Conservation (phyloP, 2,888 invertebrate genomes). For the Drosophila mulleri region DNA sequence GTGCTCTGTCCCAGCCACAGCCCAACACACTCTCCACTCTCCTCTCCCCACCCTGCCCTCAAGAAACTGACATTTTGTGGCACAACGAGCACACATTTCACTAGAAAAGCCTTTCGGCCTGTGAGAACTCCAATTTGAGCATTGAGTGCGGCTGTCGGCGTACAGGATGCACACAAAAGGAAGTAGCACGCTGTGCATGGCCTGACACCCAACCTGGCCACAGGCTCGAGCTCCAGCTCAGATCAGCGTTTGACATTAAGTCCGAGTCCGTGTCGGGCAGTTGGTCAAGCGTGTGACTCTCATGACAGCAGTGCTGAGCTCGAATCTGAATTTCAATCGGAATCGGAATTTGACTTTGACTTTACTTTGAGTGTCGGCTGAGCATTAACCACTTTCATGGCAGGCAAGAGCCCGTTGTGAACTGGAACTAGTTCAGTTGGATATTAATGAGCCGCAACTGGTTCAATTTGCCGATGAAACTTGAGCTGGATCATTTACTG, state of each 20-base stretch:
- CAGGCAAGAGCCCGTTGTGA: neutral
- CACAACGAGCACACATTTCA: slow-evolving; percentile 68
- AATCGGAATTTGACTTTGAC: slow-evolving; percentile 5
- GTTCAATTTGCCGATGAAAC: neutral
- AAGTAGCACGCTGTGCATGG: slow-evolving; percentile 72
- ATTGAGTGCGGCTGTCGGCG: slow-evolving; percentile 42
- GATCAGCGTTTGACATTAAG: slow-evolving; percentile 45
- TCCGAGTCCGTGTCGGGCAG: slow-evolving; percentile 43
- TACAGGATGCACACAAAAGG: slow-evolving; percentile 74
- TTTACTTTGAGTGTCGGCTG: slow-evolving; percentile 12
- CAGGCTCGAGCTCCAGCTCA: slow-evolving; percentile 1
- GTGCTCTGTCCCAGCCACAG: neutral
- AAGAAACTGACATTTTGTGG: slow-evolving; percentile 72
- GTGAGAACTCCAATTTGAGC: slow-evolving; percentile 43
- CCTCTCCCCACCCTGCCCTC: neutral
- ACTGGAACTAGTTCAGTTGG: neutral
- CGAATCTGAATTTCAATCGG: slow-evolving; percentile 2
- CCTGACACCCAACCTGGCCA: slow-evolving; percentile 10
- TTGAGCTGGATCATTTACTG: neutral
- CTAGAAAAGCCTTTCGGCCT: slow-evolving; percentile 61
- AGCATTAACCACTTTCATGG: neutral
- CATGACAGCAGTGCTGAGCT: slow-evolving; percentile 29
- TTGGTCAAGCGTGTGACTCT: slow-evolving; percentile 54
- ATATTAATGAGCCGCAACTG: neutral
- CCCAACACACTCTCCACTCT: neutral